Percentiles rank a stretch among this genome's conserved stretches.
phyloP scores from a whole-genome alignment of 1,140 invertebrate species.

The Saccostrea echinata region DNA sequence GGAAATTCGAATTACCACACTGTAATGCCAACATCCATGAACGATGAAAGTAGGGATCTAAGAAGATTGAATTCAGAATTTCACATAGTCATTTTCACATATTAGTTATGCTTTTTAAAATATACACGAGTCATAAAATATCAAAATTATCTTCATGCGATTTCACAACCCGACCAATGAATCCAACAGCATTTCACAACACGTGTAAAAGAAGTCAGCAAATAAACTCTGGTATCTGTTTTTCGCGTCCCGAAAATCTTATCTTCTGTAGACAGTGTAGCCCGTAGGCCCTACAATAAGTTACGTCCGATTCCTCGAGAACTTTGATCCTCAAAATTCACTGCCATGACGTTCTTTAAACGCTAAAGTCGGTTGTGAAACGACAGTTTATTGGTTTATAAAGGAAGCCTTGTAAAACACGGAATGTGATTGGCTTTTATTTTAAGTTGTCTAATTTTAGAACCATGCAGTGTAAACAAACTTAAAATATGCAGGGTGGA shows the following conservation, averaged over 20 bases:
- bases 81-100: background rate
- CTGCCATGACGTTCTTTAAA: constrained; percentile 38
- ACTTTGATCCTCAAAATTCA: constrained; percentile 22
- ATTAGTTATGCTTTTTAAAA: no score
- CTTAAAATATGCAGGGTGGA: background rate
- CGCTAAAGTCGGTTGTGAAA: background rate
- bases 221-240: background rate
- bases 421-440: background rate
- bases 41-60: background rate
- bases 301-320: background rate
- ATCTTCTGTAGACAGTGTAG: background rate
- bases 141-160: background rate
- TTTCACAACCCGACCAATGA: no score
- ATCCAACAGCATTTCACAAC: background rate
- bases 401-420: background rate
- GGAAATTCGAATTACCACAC: background rate
- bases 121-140: background rate
- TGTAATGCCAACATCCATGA: background rate
- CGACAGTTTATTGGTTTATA: background rate
- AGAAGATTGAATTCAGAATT: background rate
- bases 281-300: no score
- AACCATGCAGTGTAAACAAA: background rate
- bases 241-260: background rate
- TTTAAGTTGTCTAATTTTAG: constrained; percentile 12
- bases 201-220: background rate